Evolutionary conservation across 1,140 invertebrate species (phyloP), one percentile per base, ranked within the genome.

Genomic region (Procambarus clarkii): DNA sequence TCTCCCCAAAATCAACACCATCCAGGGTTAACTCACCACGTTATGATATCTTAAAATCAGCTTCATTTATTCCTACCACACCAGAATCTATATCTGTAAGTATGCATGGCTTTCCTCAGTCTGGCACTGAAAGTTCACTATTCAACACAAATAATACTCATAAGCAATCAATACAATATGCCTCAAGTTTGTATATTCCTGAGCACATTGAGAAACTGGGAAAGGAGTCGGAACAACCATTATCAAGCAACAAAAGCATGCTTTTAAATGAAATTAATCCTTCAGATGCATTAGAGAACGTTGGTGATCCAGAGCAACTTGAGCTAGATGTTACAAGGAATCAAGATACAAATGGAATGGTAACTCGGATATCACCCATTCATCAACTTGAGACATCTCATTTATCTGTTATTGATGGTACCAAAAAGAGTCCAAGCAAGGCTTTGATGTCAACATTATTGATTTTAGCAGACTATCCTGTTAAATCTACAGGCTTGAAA

Each of bases 381-480:
- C n/a, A 8, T 74, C 7, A 74, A 11, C 21, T 8, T 74, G n/a
- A 74, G 24, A 11, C 4, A 2, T 24, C 69, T 34, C 21, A 34
- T 74, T 24, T 9, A 21, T 74, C 69, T 34, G 24, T 24, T 34
- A 11, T 15, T 21, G n/a, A 34, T 74, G 24, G 69, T 34, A 74
- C 7, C 2, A 74, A 34, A 74, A 74, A 74, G 24, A 74, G 69
- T 74, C 69, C 69, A 79, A 79, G 77, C 24, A 79, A 79, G 48
- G 48, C 15, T 48, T 79, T 79, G 45, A 34, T n/a, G n/a, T 21
- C 45, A 21, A 46, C 77, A 48, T 48, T 79, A 34, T n/a, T 21
- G 77, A 79, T 79, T 79, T 48, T 79, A 48, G 77, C 77, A 18
- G 77, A 48, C 48, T 79, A 79, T 48, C 77, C 77, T 79, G 77